These are phyloP conservation scores for Cryptotis parvus DNA, from an alignment of 2,113 vertebrate species.

Conservation along the genomic window DNA sequence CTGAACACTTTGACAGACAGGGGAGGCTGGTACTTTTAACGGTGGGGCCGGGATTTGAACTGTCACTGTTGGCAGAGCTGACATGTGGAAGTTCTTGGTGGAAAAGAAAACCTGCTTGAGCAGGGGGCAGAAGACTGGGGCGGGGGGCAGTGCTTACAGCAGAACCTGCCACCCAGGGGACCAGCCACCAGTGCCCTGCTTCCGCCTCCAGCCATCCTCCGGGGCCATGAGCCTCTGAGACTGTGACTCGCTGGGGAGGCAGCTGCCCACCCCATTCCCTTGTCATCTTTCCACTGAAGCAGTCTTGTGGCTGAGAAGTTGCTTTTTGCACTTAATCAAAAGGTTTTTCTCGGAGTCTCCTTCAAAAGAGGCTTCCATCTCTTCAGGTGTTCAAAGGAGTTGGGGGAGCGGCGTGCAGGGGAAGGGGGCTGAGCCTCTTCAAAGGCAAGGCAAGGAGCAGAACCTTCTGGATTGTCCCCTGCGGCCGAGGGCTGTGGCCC, in stretches of 20 bases:
- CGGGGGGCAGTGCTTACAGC: not conserved
- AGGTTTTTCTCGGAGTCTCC: constrained; percentile 47
- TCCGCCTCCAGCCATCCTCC: not conserved
- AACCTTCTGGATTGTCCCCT: not conserved
- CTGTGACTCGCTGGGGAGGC: not conserved
- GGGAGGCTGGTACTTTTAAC: not conserved
- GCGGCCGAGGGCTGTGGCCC: not conserved
- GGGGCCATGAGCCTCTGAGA: not conserved
- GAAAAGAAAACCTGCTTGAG: not conserved
- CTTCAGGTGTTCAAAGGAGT: constrained; percentile 71
- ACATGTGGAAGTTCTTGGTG: rapidly evolving
- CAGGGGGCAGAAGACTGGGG: not conserved
- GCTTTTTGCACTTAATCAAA: constrained; percentile 74
- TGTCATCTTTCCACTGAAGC: not conserved
- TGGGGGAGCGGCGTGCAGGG: not conserved
- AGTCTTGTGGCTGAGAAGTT: constrained; percentile 32
- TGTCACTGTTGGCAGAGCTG: not conserved
- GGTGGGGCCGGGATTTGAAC: not conserved
- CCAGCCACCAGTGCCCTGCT: not conserved
- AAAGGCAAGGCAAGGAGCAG: constrained; percentile 65
- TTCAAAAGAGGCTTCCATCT: constrained; percentile 69
- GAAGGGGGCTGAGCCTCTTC: constrained; percentile 54
- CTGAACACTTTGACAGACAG: not conserved
- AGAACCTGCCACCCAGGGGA: not conserved
- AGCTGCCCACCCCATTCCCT: not conserved